Evolutionary conservation across 2,797 vertebrate genomes (phyloP).

Genomic region (Peromyscus eremicus): DNA sequence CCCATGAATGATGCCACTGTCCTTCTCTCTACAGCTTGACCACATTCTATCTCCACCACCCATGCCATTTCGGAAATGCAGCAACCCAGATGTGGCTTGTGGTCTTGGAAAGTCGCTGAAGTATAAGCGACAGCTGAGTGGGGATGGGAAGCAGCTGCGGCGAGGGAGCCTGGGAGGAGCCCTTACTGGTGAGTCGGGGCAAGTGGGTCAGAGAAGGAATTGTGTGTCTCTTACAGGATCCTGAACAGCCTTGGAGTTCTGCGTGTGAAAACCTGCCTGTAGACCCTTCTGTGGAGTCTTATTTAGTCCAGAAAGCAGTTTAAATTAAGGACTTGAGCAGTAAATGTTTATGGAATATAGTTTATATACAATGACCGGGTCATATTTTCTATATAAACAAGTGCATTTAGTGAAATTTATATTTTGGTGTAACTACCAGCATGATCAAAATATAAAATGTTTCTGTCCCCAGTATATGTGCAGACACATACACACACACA

Average conservation of each 20-base stretch:
- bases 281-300: background rate
- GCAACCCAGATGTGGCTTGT: constrained; percentile 92
- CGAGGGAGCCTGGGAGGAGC: constrained; percentile 97
- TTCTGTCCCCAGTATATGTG: background rate
- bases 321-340: background rate
- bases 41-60: constrained; percentile 93
- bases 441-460: background rate
- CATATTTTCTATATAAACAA: background rate
- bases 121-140: constrained; percentile 93
- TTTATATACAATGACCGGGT: background rate
- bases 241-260: accelerated
- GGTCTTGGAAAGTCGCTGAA: constrained; percentile 90
- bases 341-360: constrained; percentile 3
- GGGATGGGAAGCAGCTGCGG: constrained; percentile 93
- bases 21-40: constrained; percentile 90
- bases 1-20: background rate
- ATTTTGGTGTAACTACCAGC: background rate
- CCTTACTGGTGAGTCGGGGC: constrained; percentile 92
- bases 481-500: background rate
- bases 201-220: accelerated
- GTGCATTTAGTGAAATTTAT: background rate
- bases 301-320: background rate
- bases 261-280: too few species aligned
- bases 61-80: constrained; percentile 93
- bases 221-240: accelerated